Percentiles rank a stretch among this genome's conserved stretches.
Evolutionary conservation across 2,113 vertebrate species (phyloP).

Genomic region (Eolophus roseicapilla): DNA sequence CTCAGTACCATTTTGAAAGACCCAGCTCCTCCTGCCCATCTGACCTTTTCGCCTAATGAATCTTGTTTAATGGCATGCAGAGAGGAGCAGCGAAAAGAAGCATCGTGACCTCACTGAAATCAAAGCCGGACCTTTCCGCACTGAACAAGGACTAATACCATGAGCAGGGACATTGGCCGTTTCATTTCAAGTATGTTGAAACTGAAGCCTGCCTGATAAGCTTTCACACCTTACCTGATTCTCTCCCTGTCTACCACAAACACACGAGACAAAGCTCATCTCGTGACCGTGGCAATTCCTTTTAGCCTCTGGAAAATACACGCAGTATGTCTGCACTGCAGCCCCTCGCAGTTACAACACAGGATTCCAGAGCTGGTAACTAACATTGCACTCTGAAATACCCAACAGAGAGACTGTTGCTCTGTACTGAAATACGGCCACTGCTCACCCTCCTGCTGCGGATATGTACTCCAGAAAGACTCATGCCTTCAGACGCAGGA

Average conservation of each 20-base stretch:
- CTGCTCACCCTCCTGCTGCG: rapidly evolving
- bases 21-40: background rate
- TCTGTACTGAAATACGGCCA: background rate
- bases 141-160: background rate
- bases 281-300: background rate
- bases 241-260: background rate
- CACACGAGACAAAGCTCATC: background rate
- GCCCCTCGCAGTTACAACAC: rapidly evolving
- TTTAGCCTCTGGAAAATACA: background rate
- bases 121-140: background rate
- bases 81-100: background rate
- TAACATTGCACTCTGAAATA: background rate
- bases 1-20: background rate
- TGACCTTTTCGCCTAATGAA: background rate
- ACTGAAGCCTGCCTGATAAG: background rate
- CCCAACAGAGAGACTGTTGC: background rate
- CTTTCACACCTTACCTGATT: background rate
- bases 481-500: rapidly evolving
- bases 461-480: background rate
- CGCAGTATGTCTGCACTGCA: background rate
- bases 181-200: background rate
- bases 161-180: background rate
- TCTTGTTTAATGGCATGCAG: background rate
- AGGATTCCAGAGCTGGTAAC: background rate
- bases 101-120: background rate